Base-by-base conservation (phyloP, 1,140 invertebrate genomes). In the Drusus annulatus region DNA sequence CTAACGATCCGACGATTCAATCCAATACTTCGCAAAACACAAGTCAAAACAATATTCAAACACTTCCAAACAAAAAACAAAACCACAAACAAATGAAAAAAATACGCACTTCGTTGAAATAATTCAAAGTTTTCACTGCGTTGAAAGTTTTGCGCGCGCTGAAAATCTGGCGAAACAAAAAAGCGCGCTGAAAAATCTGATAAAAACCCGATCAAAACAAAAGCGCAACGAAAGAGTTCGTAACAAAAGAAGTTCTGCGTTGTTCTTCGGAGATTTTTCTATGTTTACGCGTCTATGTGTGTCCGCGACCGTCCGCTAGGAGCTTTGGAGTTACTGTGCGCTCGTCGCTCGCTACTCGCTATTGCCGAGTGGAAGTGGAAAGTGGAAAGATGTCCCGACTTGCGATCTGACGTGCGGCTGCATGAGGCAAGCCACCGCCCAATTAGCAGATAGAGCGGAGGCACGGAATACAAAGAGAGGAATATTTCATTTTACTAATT, bases 361-460 rank as follows among this genome's bases (percentile, higher is more conserved):
- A 45, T 45, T 45, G 36, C 8, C 13, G 36, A 45, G 36, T 45
- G 36, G 36, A 45, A 21, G 60, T 10, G 60, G 17, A 63, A 45
- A 21, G 60, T 10, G 60, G 17, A 63, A 23, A 69, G 65, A 69
- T 69, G 65, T 36, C 45, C 65, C 21, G 36, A 6, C 21, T 15
- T 63, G 31, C 65, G n/a, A 69, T 69, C 65, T 69, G 65, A 69
- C 65, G 36, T 69, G 16, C n/a, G 65, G 31, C 65, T 17, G 65
- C 8, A 17, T 21, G 28, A 1, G 65, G 31, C 16, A 8, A 69
- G 65, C 19, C 36, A 3, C 0, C n/a, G 16, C n/a, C 28, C 31
- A 68, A 36, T 68, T 45, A 68, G 63, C 36, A 69, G 8, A 17
- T 36, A 69, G 8, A 17, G 8, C 8, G 36, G 21, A 45, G 65